Evolutionary conservation across 2,797 vertebrate genomes (phyloP), one percentile per base, ranked within the genome.

Genomic region (Nyctibius grandis): DNA sequence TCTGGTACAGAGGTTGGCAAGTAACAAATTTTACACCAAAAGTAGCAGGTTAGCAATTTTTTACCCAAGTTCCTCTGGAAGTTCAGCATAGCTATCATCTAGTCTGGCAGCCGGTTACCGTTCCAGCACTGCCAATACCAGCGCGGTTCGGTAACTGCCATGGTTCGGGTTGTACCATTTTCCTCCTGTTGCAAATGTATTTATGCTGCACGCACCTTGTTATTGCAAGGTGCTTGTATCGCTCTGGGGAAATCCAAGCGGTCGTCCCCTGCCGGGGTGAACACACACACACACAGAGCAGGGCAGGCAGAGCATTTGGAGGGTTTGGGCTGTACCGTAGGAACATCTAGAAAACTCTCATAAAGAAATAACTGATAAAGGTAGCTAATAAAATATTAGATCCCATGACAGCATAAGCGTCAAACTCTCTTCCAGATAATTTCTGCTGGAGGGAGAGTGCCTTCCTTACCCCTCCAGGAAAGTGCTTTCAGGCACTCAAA

Each of bases 261-360:
- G n/a, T 29, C 33, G 3, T 51, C 9, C 26, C 19, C 14, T 3
- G 0, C n/a, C 1, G 0, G 19, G 5, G 22, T 36, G 36, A 65
- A 22, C 21, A 34, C 0, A 0, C 15, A 19, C 20, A 47, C 9
- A 5, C 6, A n/a, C 17, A n/a, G n/a, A 64, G 40, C 29, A 70
- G 64, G 72, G 34, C 34, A 20, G 8, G 42, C 28, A 38, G 34
- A 44, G 48, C 15, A 10, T 67, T 59, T 22, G 53, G 31, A 54
- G 65, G 2, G 12, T 57, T 53, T 11, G 4, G n/a, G 11, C 26
- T 45, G 2, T 26, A 10, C 31, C 53, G 12, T 1, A 73, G 48
- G 51, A 86, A 68, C 42, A 57, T 18, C 19, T 51, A 40, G 40
- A 16, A 56, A 61, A 51, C 47, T 78, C 8, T 22, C 25, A 13